Percentiles rank a stretch among this genome's conserved stretches.
phyloP scores from a whole-genome alignment of 2,113 vertebrate species.

The Larimichthys polyactis region DNA sequence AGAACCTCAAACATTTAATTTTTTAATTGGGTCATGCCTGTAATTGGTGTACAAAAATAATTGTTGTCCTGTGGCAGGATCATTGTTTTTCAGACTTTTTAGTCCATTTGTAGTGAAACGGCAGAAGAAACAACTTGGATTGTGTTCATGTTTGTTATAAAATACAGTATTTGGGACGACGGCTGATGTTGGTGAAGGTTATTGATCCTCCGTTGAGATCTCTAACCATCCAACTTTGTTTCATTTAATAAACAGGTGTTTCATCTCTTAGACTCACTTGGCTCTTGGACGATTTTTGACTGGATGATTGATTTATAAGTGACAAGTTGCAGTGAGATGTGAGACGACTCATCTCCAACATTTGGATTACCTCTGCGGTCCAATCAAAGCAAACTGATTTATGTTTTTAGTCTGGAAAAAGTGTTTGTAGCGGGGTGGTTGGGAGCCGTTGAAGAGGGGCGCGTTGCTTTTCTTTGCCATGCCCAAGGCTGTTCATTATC shows the following conservation, averaged over 20 bases:
- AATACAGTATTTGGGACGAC: neutral
- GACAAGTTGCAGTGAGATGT: neutral
- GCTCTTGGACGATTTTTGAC: neutral
- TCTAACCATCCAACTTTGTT: neutral
- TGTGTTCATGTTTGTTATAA: neutral
- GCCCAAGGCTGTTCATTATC: slow-evolving; percentile 81
- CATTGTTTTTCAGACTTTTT: neutral
- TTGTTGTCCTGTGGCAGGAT: neutral
- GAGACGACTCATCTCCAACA: neutral
- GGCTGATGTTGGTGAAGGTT: neutral
- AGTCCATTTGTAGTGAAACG: neutral
- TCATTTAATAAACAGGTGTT: neutral
- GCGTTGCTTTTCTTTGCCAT: slow-evolving; percentile 66
- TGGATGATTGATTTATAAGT: too few relatives aligned
- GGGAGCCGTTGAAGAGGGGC: neutral
- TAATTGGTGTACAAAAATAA: neutral
- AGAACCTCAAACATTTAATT: neutral
- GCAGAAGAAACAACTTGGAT: neutral
- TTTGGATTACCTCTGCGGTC: neutral
- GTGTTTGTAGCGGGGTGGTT: slow-evolving; percentile 22
- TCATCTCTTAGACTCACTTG: neutral
- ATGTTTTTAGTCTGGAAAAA: slow-evolving; percentile 1
- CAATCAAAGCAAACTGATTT: neutral
- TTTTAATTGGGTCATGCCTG: neutral
- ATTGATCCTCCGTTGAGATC: neutral